Evolutionary conservation across 2,888 invertebrate genomes (phyloP), one percentile per base, ranked within the genome.

Genomic region (Adelphocoris suturalis): DNA sequence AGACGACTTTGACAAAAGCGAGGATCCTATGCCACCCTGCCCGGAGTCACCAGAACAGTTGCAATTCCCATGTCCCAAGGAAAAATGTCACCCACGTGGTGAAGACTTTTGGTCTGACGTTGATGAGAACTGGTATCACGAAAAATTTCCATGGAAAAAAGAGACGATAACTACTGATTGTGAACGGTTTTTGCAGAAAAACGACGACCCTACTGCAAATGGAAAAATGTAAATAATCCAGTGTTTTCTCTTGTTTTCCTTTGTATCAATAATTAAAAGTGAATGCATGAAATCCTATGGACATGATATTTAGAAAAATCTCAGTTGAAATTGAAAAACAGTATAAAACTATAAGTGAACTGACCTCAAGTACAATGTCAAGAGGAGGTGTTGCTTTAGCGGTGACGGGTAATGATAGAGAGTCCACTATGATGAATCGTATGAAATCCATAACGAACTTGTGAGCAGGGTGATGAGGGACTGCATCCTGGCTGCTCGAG

Each of bases 361-460:
- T 93, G 92, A 95, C 95, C 93, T 99, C 99, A 87, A 99, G 94
- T 4, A 99, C 97, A 75, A 98, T 94, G 94, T 99, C 99, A 91
- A 99, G 97, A 14, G 97, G 96, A 19, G 97, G 97, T 1, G 96
- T 96, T 16, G 95, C 94, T 93, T 97, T 97, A 48, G 96, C 96
- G 19, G 96, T 96, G 27, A 96, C 95, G 85, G 96, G 96, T 85
- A 98, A 94, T 68, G 98, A 97, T 84, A 99, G 94, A 0, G 99
- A 99, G 94, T 99, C 99, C 0, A 99, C 96, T 0, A 99, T 96
- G 90, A 99, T 97, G 14, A 98, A 98, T 88, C 98, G 95, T 86
- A 99, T 94, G 93, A 99, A 98, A 93, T 99, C 99, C 94, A 99
- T 97, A 46, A 99, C 97, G 92, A 97, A 97, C 92, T 97, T 97